These are phyloP conservation scores for Lepidurus couesii DNA, from an alignment of 1,140 invertebrate species.

Conservation along the genomic window DNA sequence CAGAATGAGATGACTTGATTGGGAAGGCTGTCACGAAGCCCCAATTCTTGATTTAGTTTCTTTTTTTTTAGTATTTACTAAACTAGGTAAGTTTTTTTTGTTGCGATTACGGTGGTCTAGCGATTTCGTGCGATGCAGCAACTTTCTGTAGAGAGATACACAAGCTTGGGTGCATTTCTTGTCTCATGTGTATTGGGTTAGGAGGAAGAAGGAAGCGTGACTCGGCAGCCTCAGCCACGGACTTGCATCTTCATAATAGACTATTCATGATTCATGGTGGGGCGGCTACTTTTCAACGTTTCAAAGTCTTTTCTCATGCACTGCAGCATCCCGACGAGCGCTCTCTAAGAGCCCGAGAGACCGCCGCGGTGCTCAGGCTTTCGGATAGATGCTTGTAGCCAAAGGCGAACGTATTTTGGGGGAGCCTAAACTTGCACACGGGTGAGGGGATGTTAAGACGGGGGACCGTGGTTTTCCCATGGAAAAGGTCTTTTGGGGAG, in stretches of 20 bases:
- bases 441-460: not conserved
- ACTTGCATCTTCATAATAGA: conserved; percentile 22
- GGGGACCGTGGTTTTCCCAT: not conserved
- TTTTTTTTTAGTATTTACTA: too few species aligned
- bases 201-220: not conserved
- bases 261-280: conserved; percentile 22
- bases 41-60: not conserved
- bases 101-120: not conserved
- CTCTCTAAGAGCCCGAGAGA: not conserved
- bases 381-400: conserved; percentile 5
- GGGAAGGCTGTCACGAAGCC: not conserved
- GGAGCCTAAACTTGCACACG: not conserved
- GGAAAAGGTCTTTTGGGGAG: not conserved
- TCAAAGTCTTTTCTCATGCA: not conserved
- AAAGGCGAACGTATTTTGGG: not conserved
- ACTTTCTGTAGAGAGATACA: not conserved
- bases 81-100: not conserved
- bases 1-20: not conserved
- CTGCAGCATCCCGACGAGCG: not conserved
- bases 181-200: not conserved
- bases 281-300: conserved; percentile 10
- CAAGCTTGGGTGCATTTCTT: not conserved
- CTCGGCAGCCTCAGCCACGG: conserved; percentile 15
- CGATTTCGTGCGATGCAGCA: not conserved
- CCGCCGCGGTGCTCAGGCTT: not conserved